Percentiles rank a stretch among this genome's conserved stretches.
These are phyloP conservation scores for Oryzias sinensis DNA, from an alignment of 2,797 vertebrate genomes.

Conservation along the genomic window DNA sequence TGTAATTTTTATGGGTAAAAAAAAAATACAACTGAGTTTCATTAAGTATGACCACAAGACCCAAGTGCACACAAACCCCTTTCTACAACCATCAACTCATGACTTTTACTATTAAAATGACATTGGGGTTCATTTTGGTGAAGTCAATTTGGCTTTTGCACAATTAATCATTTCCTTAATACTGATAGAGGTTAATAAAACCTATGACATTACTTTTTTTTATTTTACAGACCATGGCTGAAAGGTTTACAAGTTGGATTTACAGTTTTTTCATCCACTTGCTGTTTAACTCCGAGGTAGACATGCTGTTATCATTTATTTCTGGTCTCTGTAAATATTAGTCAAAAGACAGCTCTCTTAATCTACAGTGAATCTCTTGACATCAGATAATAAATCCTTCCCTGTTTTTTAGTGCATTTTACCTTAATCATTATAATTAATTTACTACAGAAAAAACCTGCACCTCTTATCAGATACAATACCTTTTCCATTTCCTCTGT, in stretches of 20 bases:
- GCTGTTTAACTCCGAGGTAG: slow-evolving; percentile 2
- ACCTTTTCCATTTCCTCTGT: not conserved
- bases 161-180: slow-evolving; percentile 59
- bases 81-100: slow-evolving; percentile 36
- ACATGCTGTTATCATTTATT: slow-evolving; percentile 17
- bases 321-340: not conserved
- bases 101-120: slow-evolving; percentile 30
- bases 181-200: slow-evolving; percentile 65
- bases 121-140: slow-evolving; percentile 36
- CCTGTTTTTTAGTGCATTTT: slow-evolving; percentile 10
- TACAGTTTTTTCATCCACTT: slow-evolving; percentile 18
- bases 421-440: slow-evolving; percentile 16
- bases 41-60: slow-evolving; percentile 12
- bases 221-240: slow-evolving; percentile 42
- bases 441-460: not conserved
- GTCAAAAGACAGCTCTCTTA: slow-evolving; percentile 1
- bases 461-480: not conserved
- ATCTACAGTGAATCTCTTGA: slow-evolving; percentile 15
- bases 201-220: slow-evolving; percentile 67
- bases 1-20: slow-evolving; percentile 40
- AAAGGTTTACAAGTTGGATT: slow-evolving; percentile 52
- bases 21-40: slow-evolving; percentile 44
- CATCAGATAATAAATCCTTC: slow-evolving; percentile 6
- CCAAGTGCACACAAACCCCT: slow-evolving; percentile 28
- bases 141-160: slow-evolving; percentile 37